Base-by-base conservation (phyloP, 1,140 invertebrate genomes). In the Lutraria rhynchaena region DNA sequence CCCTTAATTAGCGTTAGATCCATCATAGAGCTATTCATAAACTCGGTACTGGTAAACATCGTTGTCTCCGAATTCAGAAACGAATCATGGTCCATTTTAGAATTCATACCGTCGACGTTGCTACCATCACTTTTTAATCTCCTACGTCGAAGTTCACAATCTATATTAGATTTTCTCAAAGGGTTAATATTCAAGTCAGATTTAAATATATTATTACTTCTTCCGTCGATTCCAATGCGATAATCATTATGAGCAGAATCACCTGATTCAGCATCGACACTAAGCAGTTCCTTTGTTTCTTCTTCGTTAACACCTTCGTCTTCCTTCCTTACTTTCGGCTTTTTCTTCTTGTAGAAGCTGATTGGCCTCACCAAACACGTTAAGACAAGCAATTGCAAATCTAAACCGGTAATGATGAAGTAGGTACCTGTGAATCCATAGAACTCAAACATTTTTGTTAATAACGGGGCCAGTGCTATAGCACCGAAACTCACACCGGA, bases 371-470 rank as follows among this genome's bases (percentile, higher is more conserved):
- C 17, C n/a, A 81, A 53, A 13, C 46, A 61, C 19, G 41, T 69
- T 24, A 74, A 53, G 29, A 74, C 46, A 19, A 63, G 49, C 7
- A 73, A 41, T 19, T 81, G 69, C 13, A 81, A 11, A 44, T 65
- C 31, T 7, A 81, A 51, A 0, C 78, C 78, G 7, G 67, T 53
- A 4, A 63, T 27, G 24, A 81, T 24, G 4, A 81, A 63, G 41
- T 65, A 63, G 7, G 69, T 81, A 4, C 78, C 78, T 9, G 78
- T 73, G 44, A 61, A 81, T 27, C 51, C 67, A 29, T 63, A 63
- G 27, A 15, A 17, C 27, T 73, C 78, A 44, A 81, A 81, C 31
- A 74, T n/a, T 41, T 37, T 29, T n/a, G 78, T 74, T n/a, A 61
- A 46, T 7, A 81, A 24, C 7, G 78, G 78, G 41, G 78, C 69